Conservation (phyloP, 2,797 vertebrate genomes). For the Borostomias antarcticus region DNA sequence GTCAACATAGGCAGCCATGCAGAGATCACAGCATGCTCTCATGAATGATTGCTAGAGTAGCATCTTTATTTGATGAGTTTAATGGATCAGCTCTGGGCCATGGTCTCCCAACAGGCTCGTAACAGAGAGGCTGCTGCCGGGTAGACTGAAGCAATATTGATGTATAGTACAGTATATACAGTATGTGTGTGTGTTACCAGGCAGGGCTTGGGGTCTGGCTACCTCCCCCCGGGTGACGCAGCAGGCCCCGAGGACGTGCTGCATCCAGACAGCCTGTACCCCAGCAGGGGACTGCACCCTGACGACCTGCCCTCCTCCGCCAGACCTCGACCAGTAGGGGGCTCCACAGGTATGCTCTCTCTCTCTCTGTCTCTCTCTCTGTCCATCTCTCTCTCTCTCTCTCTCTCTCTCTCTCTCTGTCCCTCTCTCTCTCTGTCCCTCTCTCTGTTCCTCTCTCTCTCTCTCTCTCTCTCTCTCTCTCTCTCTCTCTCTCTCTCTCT, state of each 20-base stretch:
- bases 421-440: no score
- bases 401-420: neutral
- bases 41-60: constrained; percentile 47
- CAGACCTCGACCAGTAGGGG: constrained; percentile 90
- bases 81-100: constrained; percentile 50
- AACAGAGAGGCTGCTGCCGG: constrained; percentile 19
- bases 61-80: constrained; percentile 65
- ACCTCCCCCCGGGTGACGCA: constrained; percentile 79
- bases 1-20: constrained; percentile 15
- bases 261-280: constrained; percentile 79
- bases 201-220: constrained; percentile 81
- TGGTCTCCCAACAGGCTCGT: constrained; percentile 32
- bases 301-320: constrained; percentile 88
- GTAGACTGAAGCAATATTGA: no score
- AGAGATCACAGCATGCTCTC: constrained; percentile 9
- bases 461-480: no score
- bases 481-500: no score
- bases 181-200: constrained; percentile 61
- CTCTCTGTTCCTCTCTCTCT: no score
- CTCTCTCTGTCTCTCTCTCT: neutral
- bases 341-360: constrained; percentile 84
- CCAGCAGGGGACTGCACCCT: constrained; percentile 79
- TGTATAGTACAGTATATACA: neutral
- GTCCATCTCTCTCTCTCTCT: neutral
- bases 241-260: constrained; percentile 64